Evolutionary conservation across 2,797 vertebrate genomes (phyloP), one percentile per base, ranked within the genome.

Genomic region (Coccyzus lansbergi): DNA sequence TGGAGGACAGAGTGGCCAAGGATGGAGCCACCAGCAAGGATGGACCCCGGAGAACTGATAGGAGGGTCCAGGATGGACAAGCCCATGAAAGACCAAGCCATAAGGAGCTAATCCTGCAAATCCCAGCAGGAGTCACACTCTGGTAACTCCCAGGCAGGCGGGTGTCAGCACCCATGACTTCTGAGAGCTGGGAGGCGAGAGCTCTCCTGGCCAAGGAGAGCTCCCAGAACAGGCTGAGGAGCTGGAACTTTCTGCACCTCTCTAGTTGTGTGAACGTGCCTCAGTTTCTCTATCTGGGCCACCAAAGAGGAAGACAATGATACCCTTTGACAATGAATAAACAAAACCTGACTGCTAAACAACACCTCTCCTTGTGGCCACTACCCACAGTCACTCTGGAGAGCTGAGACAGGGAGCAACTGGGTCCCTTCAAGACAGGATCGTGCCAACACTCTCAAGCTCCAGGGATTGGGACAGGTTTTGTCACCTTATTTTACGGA

Each of bases 301-400:
- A 51, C 34, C 1, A 2, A 46, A 85, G 42, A 53, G 14, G 34
- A 75, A 25, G 48, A 10, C 13, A 21, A 29, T 20, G 77, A 31
- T 21, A 26, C n/a, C 9, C 18, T 52, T 7, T 34, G 69, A 63
- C 26, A 29, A 4, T 5, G 46, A 74, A 64, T 36, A 67, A 65
- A 70, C 19, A 19, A 40, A 83, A 15, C 4, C 2, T 7, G 64
- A 58, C 17, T 20, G 46, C 46, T 15, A 21, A 90, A 36, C 9
- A 36, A 4, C 36, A 44, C 0, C 2, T 29, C 15, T 80, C 12
- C 33, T 56, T 0, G 0, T 31, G 55, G 40, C 19, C 14, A 12
- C 9, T 25, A 12, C 59, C 26, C 16, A 60, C 16, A 44, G 60
- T 17, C 48, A 55, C 6, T 1, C 8, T 8, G 51, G 69, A 33